A percentile compares a stretch with the other conserved stretches of the same genome.
Conservation (phyloP, 2,797 vertebrate species). For the Sternotherus odoratus region DNA sequence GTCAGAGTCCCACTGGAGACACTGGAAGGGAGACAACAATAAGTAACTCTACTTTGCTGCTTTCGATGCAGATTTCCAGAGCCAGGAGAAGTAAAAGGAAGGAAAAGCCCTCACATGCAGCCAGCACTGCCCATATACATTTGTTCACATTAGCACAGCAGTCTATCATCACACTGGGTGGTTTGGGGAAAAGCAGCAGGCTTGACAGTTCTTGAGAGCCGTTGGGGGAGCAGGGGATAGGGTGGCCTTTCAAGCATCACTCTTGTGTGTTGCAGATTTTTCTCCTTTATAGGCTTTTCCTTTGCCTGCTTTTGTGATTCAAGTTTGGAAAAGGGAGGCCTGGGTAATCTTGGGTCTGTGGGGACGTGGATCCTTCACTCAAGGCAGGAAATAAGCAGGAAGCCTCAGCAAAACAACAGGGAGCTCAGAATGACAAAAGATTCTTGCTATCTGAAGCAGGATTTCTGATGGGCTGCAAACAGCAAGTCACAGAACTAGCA, state of each 20-base stretch:
- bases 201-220: not conserved
- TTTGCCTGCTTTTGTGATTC: not conserved
- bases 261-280: not conserved
- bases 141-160: not conserved
- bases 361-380: not conserved
- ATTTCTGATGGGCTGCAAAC: not conserved
- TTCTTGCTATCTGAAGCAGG: not conserved
- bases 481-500: not conserved
- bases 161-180: no score
- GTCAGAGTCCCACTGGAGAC: constrained; percentile 85
- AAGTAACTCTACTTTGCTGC: not conserved
- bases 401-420: not conserved
- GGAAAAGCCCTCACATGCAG: not conserved
- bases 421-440: not conserved
- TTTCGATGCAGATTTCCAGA: not conserved
- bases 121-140: not conserved
- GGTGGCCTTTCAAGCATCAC: not conserved
- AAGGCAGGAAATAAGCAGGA: not conserved
- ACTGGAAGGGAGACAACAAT: constrained; percentile 76
- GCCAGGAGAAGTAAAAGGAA: not conserved
- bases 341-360: not conserved
- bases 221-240: not conserved
- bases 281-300: not conserved
- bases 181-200: not conserved
- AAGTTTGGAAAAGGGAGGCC: not conserved